A percentile compares a stretch with the other conserved stretches of the same genome.
Conservation (phyloP, 1,140 invertebrate species). For the Aphidius ervi region DNA sequence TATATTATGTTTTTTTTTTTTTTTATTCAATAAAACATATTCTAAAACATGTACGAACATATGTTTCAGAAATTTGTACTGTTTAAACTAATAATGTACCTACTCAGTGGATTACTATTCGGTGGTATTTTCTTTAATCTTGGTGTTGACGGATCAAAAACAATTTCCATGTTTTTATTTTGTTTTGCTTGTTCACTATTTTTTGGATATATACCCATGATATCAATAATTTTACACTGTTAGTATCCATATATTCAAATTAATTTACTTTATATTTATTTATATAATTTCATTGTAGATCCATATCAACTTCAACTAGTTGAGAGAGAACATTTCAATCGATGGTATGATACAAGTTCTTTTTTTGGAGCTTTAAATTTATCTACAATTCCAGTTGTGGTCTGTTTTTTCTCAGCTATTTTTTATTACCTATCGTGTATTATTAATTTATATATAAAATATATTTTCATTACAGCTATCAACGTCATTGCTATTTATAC, state of each 20-base stretch:
- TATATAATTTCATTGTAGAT: neutral
- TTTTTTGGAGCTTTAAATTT: constrained; percentile 84
- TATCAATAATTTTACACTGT: constrained; percentile 74
- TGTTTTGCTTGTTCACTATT: constrained; percentile 73
- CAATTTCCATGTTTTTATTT: constrained; percentile 78
- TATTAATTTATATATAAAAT: too few species aligned
- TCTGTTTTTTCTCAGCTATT: constrained; percentile 47
- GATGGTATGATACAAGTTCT: constrained; percentile 87
- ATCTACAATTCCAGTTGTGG: constrained; percentile 67
- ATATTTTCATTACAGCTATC: too few species aligned
- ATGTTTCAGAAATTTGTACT: constrained; percentile 61
- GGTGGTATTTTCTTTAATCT: constrained; percentile 58
- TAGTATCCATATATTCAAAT: constrained; percentile 43
- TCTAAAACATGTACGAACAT: too few species aligned
- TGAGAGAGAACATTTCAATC: constrained; percentile 88
- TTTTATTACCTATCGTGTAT: too few species aligned
- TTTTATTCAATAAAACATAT: neutral
- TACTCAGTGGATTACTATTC: constrained; percentile 66
- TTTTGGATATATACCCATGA: constrained; percentile 75
- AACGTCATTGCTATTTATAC: too few species aligned
- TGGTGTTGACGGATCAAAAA: constrained; percentile 74
- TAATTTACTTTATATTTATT: too few species aligned
- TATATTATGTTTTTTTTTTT: neutral
- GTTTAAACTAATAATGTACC: constrained; percentile 64
- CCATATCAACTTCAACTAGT: constrained; percentile 76